Base-by-base conservation (phyloP, 1,140 invertebrate species). In the Homarus americanus region DNA sequence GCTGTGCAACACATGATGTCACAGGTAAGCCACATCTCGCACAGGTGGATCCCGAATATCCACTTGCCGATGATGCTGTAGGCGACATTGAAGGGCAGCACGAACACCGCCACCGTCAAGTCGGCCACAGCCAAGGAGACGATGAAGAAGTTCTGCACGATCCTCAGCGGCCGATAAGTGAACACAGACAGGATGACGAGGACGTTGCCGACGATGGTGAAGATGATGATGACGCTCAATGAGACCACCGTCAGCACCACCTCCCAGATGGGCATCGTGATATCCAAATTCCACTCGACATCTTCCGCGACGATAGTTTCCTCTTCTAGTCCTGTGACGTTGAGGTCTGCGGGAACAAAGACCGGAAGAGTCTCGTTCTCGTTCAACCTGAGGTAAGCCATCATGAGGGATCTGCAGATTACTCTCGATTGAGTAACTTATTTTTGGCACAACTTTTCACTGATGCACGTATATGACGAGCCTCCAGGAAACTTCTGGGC, bases 131-230 rank as follows among this genome's bases (percentile, higher is more conserved):
- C 98, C 86, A 99, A 94, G 5, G 98, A 99, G 0, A 99, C 98
- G 93, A 99, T 98, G 94, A 99, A 99, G 94, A 99, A 99, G 94
- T 99, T 99, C 93, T 99, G 98, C 1, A 99, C 98, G 89, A 98
- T 99, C 83, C 98, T 95, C 32, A 99, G 95, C 3, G 98, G 98
- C 93, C 98, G 96, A 94, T 99, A 98, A 1, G 97, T 99, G 94
- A 99, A 98, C 7, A 99, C 98, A 91, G 98, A 98, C 12, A 99
- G 95, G 92, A 99, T 99, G 7, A 99, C 99, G 87, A 99, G 95
- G 66, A 98, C 96, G 94, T 99, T 99, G 34, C 98, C 98, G 40
- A 98, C 96, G 28, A 99, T 96, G 4, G 98, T 99, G 34, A 97
- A 95, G 12, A 98, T 96, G 40, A 99, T 97, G 93, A 98, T 96